Evolutionary conservation across 2,888 invertebrate species (phyloP), one percentile per base, ranked within the genome.

Genomic region (Tubulanus polymorphus): DNA sequence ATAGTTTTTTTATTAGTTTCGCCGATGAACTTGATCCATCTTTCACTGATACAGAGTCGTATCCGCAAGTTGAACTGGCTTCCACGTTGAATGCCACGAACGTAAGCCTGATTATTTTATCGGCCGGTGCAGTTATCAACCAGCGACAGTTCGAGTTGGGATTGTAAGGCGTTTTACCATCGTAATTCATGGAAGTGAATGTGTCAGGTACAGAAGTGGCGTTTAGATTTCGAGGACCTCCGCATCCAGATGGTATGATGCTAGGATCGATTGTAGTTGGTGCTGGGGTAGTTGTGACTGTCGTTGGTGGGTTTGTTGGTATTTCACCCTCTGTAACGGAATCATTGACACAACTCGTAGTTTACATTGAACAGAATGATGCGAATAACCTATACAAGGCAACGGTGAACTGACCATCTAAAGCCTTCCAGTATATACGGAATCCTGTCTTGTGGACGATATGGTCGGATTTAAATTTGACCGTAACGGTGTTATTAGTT

Each of bases 1-100:
- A 72, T 6, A 64, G 35, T 20, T 57, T 63, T 3, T 48, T 60
- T 6, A 66, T 37, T 29, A 60, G 26, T 0, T 55, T 53, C 10
- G 63, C 55, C 3, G 32, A 30, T 27, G 54, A 37, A 10, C 46
- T 52, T 1, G 41, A 46, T 1, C 70, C 70, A 47, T 72, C 67
- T 37, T 61, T 66, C 2, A 71, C 29, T 2, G 59, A 51, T 12
- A 71, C 28, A 15, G 59, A 65, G 52, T 73, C 72, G 51, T 64
- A 71, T 0, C 37, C 25, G 52, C 72, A 73, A 1, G 53, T 59
- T 1, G 29, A 49, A 2, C 65, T 65, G 23, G 51, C 54, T 53
- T 73, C 71, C 12, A 66, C 49, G 20, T 65, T 59, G 51, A 73
- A 71, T 27, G 62, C 63, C 58, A 55, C 26, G 53, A 71, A 70